phyloP scores from a whole-genome alignment of 2,888 invertebrate genomes.

The Amphipoea oculea region DNA sequence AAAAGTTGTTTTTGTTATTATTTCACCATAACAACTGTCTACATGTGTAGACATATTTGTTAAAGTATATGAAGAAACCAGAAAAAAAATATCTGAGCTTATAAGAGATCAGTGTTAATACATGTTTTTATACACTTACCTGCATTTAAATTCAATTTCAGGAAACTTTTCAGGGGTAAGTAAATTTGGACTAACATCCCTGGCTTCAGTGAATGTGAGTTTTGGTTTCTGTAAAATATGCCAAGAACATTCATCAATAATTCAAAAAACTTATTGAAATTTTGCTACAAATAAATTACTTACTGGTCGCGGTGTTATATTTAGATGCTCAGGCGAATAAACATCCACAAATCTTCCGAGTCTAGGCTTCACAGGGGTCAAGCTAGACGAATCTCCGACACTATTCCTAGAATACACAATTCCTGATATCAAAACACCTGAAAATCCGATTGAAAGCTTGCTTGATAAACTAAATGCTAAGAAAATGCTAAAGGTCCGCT shows the following conservation, averaged over 20 bases:
- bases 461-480: conserved; percentile 68
- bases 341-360: conserved; percentile 85
- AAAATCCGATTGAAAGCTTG: conserved; percentile 44
- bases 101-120: background rate
- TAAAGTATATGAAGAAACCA: background rate
- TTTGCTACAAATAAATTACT: conserved; percentile 67
- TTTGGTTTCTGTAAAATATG: conserved; percentile 75
- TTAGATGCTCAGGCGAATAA: conserved; percentile 88
- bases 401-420: conserved; percentile 72
- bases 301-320: conserved; percentile 86
- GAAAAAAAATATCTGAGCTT: background rate
- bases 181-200: conserved; percentile 79
- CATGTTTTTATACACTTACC: conserved; percentile 70
- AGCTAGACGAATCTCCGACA: conserved; percentile 73
- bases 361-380: conserved; percentile 83
- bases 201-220: conserved; percentile 70
- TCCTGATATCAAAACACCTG: conserved; percentile 56
- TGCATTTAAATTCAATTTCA: conserved; percentile 81
- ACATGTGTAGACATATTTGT: background rate
- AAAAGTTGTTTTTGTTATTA: conserved; percentile 27
- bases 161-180: conserved; percentile 79
- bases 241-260: conserved; percentile 19
- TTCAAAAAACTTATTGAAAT: conserved; percentile 19
- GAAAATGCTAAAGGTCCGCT: conserved; percentile 77
- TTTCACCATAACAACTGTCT: conserved; percentile 31